These are phyloP conservation scores for Portunus trituberculatus DNA, from an alignment of 1,140 invertebrate genomes.

Conservation along the genomic window DNA sequence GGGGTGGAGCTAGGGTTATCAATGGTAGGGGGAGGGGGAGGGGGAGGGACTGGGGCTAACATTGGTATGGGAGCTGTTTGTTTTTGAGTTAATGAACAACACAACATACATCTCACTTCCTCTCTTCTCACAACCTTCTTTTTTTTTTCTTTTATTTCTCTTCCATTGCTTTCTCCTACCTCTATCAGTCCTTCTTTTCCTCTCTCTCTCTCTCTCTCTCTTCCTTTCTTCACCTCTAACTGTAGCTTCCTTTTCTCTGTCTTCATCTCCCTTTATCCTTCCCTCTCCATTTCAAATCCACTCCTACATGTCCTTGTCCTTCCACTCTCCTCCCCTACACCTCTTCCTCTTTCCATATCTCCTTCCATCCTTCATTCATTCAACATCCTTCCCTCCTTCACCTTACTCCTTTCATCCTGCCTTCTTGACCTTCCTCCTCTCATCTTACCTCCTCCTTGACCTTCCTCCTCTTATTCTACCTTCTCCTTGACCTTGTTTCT, in stretches of 20 bases:
- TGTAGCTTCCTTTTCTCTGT: background rate
- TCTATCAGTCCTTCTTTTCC: background rate
- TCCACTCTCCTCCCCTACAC: background rate
- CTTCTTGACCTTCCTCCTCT: background rate
- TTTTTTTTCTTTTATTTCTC: conserved; percentile 27
- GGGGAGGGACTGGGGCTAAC: too few species aligned
- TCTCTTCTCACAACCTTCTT: background rate
- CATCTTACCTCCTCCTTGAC: background rate
- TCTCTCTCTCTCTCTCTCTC: background rate
- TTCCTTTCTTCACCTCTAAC: background rate
- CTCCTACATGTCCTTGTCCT: background rate
- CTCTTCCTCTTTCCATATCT: background rate
- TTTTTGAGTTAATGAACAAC: too few species aligned
- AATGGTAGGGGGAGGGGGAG: too few species aligned
- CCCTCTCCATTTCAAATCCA: background rate
- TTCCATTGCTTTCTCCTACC: too few species aligned
- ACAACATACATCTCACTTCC: too few species aligned
- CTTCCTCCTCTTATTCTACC: background rate
- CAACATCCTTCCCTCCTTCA: background rate
- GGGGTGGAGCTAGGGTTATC: background rate
- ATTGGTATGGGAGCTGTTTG: too few species aligned
- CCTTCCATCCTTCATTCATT: background rate
- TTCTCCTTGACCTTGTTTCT: background rate
- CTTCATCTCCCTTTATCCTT: background rate
- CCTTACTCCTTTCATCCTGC: background rate